These are phyloP conservation scores for Phytoseiulus persimilis DNA, from an alignment of 2,888 invertebrate genomes.

Conservation along the genomic window DNA sequence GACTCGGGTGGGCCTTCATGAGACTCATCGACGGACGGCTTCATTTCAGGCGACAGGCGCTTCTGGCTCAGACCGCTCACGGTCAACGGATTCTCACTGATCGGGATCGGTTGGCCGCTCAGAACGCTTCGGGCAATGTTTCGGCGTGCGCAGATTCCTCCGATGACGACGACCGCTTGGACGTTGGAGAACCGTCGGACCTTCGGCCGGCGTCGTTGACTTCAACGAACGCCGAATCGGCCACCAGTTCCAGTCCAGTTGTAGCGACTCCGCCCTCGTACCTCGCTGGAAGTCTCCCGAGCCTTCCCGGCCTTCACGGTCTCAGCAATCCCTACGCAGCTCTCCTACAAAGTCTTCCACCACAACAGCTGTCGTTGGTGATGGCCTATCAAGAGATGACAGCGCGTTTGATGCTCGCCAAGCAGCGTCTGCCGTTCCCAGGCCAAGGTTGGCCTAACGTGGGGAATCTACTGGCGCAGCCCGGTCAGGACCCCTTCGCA, in stretches of 20 bases:
- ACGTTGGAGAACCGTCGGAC: constrained; percentile 43
- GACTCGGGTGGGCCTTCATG: too few relatives aligned
- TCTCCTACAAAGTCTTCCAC: constrained; percentile 32
- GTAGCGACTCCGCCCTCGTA: constrained; percentile 28
- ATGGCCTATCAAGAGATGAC: constrained; percentile 39
- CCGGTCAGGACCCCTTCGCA: constrained; percentile 24
- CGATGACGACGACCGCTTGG: constrained; percentile 33
- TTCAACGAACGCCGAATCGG: constrained; percentile 34
- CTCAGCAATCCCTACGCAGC: constrained; percentile 27
- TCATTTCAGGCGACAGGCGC: constrained; percentile 26
- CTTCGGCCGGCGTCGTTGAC: constrained; percentile 30
- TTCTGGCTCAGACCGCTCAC: constrained; percentile 27
- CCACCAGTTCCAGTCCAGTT: constrained; percentile 32
- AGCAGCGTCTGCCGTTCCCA: constrained; percentile 7
- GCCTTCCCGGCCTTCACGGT: constrained; percentile 6
- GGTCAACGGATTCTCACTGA: constrained; percentile 31
- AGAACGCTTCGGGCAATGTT: constrained; percentile 29
- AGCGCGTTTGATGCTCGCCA: constrained; percentile 20
- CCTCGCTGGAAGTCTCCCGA: constrained; percentile 28
- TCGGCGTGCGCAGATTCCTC: constrained; percentile 35
- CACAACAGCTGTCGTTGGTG: constrained; percentile 28
- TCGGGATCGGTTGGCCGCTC: constrained; percentile 37
- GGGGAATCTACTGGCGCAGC: constrained; percentile 7
- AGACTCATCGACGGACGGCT: not conserved
- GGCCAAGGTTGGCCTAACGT: constrained; percentile 21